phyloP scores from a whole-genome alignment of 2,797 vertebrate species.

The Scomberomorus guttatus region DNA sequence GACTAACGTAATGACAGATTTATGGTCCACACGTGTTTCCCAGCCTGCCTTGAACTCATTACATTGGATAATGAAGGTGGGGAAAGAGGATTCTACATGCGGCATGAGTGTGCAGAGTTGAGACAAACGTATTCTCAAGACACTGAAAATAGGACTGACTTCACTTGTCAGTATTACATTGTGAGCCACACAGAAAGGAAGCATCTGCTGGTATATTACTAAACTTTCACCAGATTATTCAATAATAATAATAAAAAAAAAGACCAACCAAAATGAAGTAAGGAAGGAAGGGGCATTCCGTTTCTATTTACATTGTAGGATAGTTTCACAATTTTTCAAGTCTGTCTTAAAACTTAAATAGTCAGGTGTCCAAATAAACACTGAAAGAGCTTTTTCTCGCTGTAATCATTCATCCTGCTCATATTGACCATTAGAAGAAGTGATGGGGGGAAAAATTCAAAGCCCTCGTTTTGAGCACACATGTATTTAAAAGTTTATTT shows the following conservation, averaged over 20 bases:
- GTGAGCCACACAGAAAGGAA: constrained; percentile 35
- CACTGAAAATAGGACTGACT: constrained; percentile 19
- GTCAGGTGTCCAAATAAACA: too few relatives aligned
- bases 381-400: too few relatives aligned
- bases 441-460: too few relatives aligned
- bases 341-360: too few relatives aligned
- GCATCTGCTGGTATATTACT: constrained; percentile 41
- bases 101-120: not conserved
- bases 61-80: constrained; percentile 22
- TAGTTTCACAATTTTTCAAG: too few relatives aligned
- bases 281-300: too few relatives aligned
- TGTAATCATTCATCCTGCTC: too few relatives aligned
- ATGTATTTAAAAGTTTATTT: too few relatives aligned
- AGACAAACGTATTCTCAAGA: constrained; percentile 9
- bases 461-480: too few relatives aligned
- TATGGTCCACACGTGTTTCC: constrained; percentile 4
- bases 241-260: not conserved
- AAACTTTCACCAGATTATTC: constrained; percentile 7
- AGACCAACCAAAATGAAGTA: too few relatives aligned
- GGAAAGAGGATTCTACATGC: constrained; percentile 18
- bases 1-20: constrained; percentile 33
- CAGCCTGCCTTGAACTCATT: constrained; percentile 32
- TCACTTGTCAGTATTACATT: constrained; percentile 10
- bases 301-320: too few relatives aligned
- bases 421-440: too few relatives aligned